These are phyloP conservation scores for Corydoras maculifer DNA, from an alignment of 2,113 vertebrate genomes.

Conservation along the genomic window DNA sequence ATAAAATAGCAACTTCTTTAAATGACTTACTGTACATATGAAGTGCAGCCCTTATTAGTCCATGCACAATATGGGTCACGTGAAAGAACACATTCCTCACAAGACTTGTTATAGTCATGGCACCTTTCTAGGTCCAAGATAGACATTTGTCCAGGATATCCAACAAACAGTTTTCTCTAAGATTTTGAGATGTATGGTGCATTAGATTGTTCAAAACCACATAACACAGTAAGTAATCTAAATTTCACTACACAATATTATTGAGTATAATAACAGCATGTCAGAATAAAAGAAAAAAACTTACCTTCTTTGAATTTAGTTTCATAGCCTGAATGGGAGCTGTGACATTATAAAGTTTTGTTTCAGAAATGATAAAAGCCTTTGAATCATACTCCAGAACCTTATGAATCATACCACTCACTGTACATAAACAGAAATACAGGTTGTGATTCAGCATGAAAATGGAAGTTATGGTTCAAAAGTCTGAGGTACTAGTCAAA, in stretches of 20 bases:
- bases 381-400: conserved; percentile 55
- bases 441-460: too few species aligned
- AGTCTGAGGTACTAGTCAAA: too few species aligned
- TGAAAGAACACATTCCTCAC: conserved; percentile 62
- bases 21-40: conserved; percentile 46
- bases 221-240: not conserved
- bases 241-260: not conserved
- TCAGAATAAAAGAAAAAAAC: not conserved
- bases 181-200: conserved; percentile 5
- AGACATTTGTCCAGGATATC: conserved; percentile 55
- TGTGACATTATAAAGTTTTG: conserved; percentile 42
- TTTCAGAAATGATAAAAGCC: conserved; percentile 67
- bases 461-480: too few species aligned
- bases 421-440: too few species aligned
- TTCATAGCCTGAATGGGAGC: conserved; percentile 56
- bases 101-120: conserved; percentile 55
- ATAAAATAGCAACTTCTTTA: not conserved
- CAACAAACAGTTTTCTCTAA: conserved; percentile 62
- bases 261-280: not conserved
- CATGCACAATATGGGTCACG: conserved; percentile 67
- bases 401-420: too few species aligned
- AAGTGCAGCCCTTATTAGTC: conserved; percentile 52
- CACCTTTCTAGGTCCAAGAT: conserved; percentile 59
- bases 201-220: not conserved
- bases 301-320: conserved; percentile 59